Evolutionary conservation across 1,140 invertebrate genomes (phyloP), one percentile per base, ranked within the genome.

Genomic region (Drosophila parabipectinata): DNA sequence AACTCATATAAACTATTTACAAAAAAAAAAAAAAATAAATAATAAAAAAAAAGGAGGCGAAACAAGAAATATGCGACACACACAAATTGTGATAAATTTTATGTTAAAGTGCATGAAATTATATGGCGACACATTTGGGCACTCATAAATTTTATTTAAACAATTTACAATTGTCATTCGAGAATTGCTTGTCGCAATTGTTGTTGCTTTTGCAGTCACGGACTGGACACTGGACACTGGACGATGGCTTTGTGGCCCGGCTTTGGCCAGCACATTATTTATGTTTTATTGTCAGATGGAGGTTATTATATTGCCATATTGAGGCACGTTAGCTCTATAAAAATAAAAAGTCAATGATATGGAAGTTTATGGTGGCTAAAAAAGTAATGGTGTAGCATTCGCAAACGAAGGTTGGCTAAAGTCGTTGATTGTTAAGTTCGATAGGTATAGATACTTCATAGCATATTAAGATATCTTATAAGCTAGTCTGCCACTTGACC

Each of bases 21-120:
- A 67, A 66, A 68, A 62, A 34, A 45, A 47, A 47, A 47, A 32
- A 32, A 39, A 51, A n/a, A 37, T 18, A 18, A 18, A 18, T 18
- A 18, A 18, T 18, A 18, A 18, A 18, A 21, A 41, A 41, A 37
- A 52, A 14, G 47, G 48, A 28, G 37, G 59, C 39, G 59, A 74
- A 74, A 59, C 32, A 60, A 84, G 80, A 84, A 80, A 80, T 76
- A 84, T 85, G 77, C 68, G 76, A 66, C 74, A 72, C 82, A 72
- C 82, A 87, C 78, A 87, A 87, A 87, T 87, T 87, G 83, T 87
- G 83, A 87, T 87, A 87, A 87, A 87, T 87, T 88, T 87, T 79
- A 88, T 88, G 83, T 83, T 87, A 88, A 87, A 87, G 83, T 87
- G 83, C 83, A 87, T 87, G 79, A 88, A 87, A 87, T 87, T 87